Evolutionary conservation across 2,888 invertebrate genomes (phyloP).

Genomic region (Mythimna lalbum): DNA sequence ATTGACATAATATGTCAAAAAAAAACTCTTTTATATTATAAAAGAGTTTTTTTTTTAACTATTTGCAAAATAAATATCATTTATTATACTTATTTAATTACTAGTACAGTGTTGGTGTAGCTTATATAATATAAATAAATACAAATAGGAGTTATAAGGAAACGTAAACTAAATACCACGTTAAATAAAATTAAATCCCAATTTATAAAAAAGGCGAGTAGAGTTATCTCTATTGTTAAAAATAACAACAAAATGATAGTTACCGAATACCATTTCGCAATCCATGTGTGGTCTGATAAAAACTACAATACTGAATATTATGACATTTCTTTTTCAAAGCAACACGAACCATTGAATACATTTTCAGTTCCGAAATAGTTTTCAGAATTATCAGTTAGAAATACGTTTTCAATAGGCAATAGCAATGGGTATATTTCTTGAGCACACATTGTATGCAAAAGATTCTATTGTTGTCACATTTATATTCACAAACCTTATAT

Average conservation of each 20-base stretch:
- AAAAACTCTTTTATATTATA: no score
- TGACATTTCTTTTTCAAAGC: conserved; percentile 8
- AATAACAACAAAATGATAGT: background rate
- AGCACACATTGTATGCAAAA: conserved; percentile 36
- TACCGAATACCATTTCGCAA: background rate
- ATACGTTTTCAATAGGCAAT: conserved; percentile 33
- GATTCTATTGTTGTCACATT: conserved; percentile 42
- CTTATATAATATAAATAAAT: no score
- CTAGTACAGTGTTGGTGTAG: no score
- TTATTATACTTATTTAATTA: no score
- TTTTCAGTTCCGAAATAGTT: conserved; percentile 22
- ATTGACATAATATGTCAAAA: no score
- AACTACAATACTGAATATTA: background rate
- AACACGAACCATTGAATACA: conserved; percentile 3
- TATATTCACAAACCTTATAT: conserved; percentile 43
- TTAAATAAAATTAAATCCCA: no score
- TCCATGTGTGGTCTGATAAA: background rate
- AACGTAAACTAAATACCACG: no score
- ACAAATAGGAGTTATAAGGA: no score
- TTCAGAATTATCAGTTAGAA: conserved; percentile 27
- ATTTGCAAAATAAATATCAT: no score
- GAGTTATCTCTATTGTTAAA: background rate
- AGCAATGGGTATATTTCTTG: conserved; percentile 31
- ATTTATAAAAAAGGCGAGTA: no score
- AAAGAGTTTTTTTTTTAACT: no score